Conservation (phyloP, 2,113 vertebrate species). For the Neofelis nebulosa region DNA sequence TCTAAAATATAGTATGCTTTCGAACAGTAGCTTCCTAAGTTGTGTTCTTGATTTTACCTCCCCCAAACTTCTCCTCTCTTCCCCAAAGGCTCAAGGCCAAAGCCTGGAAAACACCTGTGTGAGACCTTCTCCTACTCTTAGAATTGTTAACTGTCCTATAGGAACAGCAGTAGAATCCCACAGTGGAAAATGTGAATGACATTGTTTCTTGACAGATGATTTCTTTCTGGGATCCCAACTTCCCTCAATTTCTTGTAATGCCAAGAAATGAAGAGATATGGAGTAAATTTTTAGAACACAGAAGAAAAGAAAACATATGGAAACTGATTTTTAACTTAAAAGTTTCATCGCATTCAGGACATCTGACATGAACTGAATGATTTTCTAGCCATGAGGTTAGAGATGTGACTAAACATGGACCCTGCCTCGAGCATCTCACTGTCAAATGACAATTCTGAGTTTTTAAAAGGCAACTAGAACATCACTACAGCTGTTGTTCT, state of each 20-base stretch:
- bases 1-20: neutral
- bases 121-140: neutral
- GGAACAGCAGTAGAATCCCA: neutral
- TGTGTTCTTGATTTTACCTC: neutral
- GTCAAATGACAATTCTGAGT: neutral
- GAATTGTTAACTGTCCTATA: neutral
- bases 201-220: neutral
- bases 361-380: neutral
- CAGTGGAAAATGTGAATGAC: neutral
- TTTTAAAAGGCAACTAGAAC: neutral
- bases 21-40: neutral
- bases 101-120: neutral
- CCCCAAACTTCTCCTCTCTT: neutral
- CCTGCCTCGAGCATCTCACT: neutral
- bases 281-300: constrained; percentile 11
- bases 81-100: neutral
- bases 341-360: neutral
- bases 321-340: constrained; percentile 25
- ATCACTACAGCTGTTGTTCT: neutral
- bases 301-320: neutral
- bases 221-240: neutral
- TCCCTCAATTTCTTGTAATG: neutral
- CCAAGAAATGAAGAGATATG: neutral
- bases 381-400: neutral
- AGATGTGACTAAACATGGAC: neutral